Percentiles rank a stretch among this genome's conserved stretches.
phyloP scores from a whole-genome alignment of 2,113 vertebrate genomes.

The Phodopus roborovskii region DNA sequence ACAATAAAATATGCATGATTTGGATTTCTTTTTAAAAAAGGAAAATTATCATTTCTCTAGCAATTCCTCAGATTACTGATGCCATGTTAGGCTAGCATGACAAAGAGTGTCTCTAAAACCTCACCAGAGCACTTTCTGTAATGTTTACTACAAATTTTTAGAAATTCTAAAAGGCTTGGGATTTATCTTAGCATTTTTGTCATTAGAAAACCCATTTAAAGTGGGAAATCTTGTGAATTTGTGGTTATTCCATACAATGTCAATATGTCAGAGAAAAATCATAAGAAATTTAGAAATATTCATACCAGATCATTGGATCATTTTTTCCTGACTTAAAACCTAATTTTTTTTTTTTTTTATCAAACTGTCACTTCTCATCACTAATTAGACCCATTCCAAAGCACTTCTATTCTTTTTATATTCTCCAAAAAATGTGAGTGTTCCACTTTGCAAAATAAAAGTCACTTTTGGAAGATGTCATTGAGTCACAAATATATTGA shows the following conservation, averaged over 20 bases:
- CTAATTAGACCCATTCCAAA: conserved; percentile 1
- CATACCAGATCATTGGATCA: not conserved
- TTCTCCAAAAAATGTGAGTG: conserved; percentile 1
- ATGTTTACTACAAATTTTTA: not conserved
- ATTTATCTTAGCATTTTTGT: not conserved
- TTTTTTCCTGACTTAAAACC: conserved; percentile 34
- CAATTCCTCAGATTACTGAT: not conserved
- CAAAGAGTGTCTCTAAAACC: not conserved
- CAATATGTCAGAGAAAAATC: not conserved
- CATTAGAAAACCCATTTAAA: not conserved
- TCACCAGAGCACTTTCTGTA: not conserved
- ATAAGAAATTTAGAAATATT: conserved; percentile 2
- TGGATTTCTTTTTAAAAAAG: not conserved
- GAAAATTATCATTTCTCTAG: conserved; percentile 4
- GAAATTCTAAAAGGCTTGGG: not conserved
- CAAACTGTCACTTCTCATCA: not conserved
- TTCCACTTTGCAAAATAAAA: not conserved
- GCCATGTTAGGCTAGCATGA: not conserved
- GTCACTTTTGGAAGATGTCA: conserved; percentile 28
- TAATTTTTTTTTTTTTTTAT: conserved; percentile 63
- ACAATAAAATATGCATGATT: conserved; percentile 49
- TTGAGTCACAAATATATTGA: conserved; percentile 26
- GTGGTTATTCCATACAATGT: not conserved
- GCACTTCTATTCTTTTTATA: conserved; percentile 10
- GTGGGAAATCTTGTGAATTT: not conserved